A percentile compares a stretch with the other conserved stretches of the same genome.
Evolutionary conservation across 2,113 vertebrate genomes (phyloP).

Genomic region (Percina caprodes): DNA sequence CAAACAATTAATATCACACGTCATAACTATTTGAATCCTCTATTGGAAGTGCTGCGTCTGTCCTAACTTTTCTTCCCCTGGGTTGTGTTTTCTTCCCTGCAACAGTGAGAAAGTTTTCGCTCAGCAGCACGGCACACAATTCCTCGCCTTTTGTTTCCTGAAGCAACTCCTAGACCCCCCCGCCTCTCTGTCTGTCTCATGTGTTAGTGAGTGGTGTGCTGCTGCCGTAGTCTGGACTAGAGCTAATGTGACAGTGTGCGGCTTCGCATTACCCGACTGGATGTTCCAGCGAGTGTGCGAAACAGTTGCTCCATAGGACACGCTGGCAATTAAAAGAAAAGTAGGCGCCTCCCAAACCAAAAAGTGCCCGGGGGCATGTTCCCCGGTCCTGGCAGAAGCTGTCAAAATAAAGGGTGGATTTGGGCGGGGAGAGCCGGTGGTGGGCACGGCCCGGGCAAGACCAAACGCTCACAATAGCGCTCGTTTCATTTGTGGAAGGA

Average conservation of each 20-base stretch:
- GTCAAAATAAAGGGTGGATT: conserved; percentile 78
- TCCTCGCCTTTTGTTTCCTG: conserved; percentile 69
- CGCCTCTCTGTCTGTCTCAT: conserved; percentile 40
- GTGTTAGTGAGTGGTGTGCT: conserved; percentile 57
- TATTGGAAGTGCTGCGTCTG: conserved; percentile 18
- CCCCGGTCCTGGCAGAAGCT: conserved; percentile 81
- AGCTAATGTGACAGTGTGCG: conserved; percentile 74
- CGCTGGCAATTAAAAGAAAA: conserved; percentile 82
- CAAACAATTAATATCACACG: conserved; percentile 35
- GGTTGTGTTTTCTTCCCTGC: conserved; percentile 15
- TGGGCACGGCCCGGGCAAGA: conserved; percentile 71
- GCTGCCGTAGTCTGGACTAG: conserved; percentile 49
- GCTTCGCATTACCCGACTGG: conserved; percentile 70
- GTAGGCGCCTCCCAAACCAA: conserved; percentile 66
- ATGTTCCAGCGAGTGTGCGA: conserved; percentile 73
- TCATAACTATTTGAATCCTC: conserved; percentile 35
- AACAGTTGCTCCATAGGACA: conserved; percentile 71
- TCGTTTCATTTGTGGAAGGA: conserved; percentile 81
- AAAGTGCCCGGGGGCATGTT: conserved; percentile 79
- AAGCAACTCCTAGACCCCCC: conserved; percentile 57
- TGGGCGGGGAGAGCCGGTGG: conserved; percentile 60
- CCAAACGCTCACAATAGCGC: conserved; percentile 81
- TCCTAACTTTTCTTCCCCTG: conserved; percentile 34
- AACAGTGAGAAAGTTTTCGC: conserved; percentile 64
- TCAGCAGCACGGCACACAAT: conserved; percentile 57